Evolutionary conservation across 92 coral and sea anemone genomes (phyloP), one percentile per base, ranked within the genome.

Genomic region (Umimayanthus kanabou): DNA sequence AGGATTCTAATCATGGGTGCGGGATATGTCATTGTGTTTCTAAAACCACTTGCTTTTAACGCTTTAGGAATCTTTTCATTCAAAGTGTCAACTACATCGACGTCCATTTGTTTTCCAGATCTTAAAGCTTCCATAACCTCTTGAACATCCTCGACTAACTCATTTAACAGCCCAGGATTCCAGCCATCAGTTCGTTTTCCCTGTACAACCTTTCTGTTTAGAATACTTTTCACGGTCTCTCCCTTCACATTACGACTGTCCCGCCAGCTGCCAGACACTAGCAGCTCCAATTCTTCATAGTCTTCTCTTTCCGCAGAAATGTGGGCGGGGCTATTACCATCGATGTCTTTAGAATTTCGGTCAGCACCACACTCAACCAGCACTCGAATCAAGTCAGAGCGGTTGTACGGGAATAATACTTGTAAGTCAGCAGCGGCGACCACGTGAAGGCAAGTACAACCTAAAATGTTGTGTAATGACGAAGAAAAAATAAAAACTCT

Each of bases 311-410:
- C 50, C 49, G 71, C 88, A 43, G 88, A 81, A 72, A 85, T 85
- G n/a, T 85, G 88, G 50, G 88, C 88, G 30, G 85, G 53, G 71
- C 55, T 80, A 73, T 80, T 80, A 4, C 72, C 85, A 80, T 80
- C 85, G n/a, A 80, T 53, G n/a, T 80, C 73, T 80, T 80, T 80
- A 29, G 53, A 30, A 29, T 80, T 80, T 40, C 14, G 25, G 69
- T 80, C 85, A 9, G 85, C 85, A 4, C 85, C 73, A 22, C 9
- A 30, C 7, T 65, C 47, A 73, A 74, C 6, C 26, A 85, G 30
- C 42, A 50, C 88, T 15, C 45, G 82, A 29, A 77, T 42, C 40
- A 85, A 13, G 47, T 72, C 71, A 26, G 43, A n/a, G 64, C 45
- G 47, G 22, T 26, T 85, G 42, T 30, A 22, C 7, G 25, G 39